Conservation (phyloP, 2,888 invertebrate species). For the Lymantria monacha region DNA sequence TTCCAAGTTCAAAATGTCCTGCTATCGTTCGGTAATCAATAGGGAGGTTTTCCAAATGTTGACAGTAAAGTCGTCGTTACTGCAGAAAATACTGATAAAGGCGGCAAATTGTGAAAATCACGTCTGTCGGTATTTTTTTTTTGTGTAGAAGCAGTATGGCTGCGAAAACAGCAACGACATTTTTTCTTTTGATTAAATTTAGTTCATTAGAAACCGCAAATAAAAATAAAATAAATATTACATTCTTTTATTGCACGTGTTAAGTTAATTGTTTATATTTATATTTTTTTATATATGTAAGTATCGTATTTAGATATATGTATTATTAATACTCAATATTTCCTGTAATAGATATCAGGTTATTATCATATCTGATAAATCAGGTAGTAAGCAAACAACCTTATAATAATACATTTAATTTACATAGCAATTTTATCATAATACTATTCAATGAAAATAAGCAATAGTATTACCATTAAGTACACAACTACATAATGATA, state of each 20-base stretch:
- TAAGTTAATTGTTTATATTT: too few species aligned
- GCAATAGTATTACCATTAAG: too few species aligned
- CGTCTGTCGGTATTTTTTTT: constrained; percentile 31
- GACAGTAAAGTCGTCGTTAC: constrained; percentile 15
- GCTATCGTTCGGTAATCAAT: constrained; percentile 18
- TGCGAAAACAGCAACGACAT: constrained; percentile 23
- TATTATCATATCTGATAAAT: too few species aligned
- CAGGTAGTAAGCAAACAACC: too few species aligned
- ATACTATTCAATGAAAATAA: too few species aligned
- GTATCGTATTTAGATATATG: too few species aligned
- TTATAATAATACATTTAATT: too few species aligned
- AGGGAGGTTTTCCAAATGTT: constrained; percentile 20
- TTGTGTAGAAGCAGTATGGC: constrained; percentile 27
- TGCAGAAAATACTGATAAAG: constrained; percentile 14
- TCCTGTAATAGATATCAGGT: too few species aligned
- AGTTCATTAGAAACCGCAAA: constrained; percentile 21
- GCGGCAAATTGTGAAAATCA: constrained; percentile 22
- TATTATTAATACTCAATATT: too few species aligned
- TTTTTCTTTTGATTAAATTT: constrained; percentile 43
- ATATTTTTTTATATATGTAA: too few species aligned
- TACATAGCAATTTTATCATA: too few species aligned
- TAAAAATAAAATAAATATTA: constrained; percentile 12
- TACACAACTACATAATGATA: too few species aligned
- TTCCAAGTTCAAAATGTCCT: constrained; percentile 17
- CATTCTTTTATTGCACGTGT: not conserved